Evolutionary conservation across 2,113 vertebrate species (phyloP).

Genomic region (Petaurus breviceps): DNA sequence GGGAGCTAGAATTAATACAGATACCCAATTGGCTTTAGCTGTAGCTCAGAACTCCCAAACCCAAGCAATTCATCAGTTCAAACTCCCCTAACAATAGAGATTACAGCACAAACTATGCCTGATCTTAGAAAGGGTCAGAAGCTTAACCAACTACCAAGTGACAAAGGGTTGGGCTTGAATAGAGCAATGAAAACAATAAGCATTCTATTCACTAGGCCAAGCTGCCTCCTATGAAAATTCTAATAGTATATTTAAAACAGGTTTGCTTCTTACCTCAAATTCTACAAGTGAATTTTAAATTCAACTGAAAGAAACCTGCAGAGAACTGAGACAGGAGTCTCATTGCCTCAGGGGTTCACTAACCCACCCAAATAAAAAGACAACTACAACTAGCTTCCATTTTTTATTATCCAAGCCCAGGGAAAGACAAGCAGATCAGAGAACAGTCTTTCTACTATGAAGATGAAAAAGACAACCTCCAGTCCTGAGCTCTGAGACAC

Average conservation of each 20-base stretch:
- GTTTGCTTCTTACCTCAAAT: background rate
- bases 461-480: constrained; percentile 29
- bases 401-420: constrained; percentile 17
- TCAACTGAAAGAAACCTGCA: background rate
- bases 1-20: background rate
- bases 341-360: background rate
- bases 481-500: constrained; percentile 1
- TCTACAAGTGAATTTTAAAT: background rate
- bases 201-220: background rate
- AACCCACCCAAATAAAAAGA: background rate
- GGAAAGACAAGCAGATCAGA: background rate
- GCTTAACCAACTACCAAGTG: background rate
- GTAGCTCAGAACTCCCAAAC: background rate
- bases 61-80: background rate
- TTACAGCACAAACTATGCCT: background rate
- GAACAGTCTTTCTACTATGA: background rate
- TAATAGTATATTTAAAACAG: background rate
- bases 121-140: background rate
- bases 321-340: background rate
- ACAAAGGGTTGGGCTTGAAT: background rate
- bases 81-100: background rate
- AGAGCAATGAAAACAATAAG: background rate
- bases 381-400: background rate
- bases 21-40: background rate
- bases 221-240: background rate